These are phyloP conservation scores for Rhopalosiphum maidis DNA, from an alignment of 1,140 invertebrate genomes.

Conservation along the genomic window DNA sequence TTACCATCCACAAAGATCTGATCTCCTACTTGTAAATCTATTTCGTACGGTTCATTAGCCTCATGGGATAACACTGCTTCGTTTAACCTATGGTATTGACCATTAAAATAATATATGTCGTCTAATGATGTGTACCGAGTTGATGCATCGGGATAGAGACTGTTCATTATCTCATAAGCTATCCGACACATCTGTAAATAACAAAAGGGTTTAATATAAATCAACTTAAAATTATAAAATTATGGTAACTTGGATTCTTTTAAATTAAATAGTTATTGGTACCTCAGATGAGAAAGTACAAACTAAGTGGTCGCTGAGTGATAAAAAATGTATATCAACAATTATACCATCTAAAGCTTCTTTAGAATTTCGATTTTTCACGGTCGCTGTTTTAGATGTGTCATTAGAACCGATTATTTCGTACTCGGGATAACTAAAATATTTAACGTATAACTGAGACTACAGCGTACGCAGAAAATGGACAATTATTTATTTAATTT, in stretches of 20 bases:
- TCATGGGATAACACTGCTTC: conserved; percentile 77
- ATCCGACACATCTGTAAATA: conserved; percentile 82
- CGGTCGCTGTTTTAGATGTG: conserved; percentile 86
- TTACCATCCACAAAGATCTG: conserved; percentile 91
- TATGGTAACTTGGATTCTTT: background rate
- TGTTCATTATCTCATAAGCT: conserved; percentile 97
- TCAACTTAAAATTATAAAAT: background rate
- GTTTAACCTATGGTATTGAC: conserved; percentile 71
- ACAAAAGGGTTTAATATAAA: background rate
- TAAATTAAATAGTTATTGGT: conserved; percentile 35
- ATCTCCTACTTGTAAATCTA: conserved; percentile 81
- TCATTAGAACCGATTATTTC: conserved; percentile 85
- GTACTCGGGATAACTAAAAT: conserved; percentile 80
- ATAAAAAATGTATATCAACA: conserved; percentile 87
- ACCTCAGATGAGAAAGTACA: conserved; percentile 98
- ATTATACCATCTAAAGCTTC: conserved; percentile 89
- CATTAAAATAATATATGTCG: conserved; percentile 98
- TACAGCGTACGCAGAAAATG: background rate
- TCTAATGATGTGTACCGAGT: conserved; percentile 87
- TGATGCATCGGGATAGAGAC: conserved; percentile 83
- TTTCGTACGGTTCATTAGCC: conserved; percentile 71
- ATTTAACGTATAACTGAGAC: conserved; percentile 30
- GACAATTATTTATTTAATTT: background rate
- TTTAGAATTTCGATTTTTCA: conserved; percentile 87
- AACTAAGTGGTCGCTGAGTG: conserved; percentile 87